Base-by-base conservation (phyloP, 2,797 vertebrate genomes). In the Basileuterus tristriatus region DNA sequence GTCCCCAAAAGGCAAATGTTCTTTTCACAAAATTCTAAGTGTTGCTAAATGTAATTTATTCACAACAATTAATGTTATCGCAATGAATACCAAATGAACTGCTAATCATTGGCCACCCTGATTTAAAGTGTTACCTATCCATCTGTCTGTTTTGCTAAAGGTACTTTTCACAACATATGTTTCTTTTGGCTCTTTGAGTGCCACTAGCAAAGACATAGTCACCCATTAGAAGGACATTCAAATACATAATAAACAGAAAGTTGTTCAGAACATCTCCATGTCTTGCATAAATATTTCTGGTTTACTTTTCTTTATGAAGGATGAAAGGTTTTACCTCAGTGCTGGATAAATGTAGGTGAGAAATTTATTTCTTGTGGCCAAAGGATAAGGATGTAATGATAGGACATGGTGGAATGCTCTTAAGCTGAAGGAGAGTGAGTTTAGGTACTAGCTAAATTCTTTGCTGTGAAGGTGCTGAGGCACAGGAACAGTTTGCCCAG, bases 131-230 rank as follows among this genome's bases (percentile, higher is more conserved):
- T 95, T 92, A 96, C 94, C 94, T 95, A 90, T 93, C 94, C 94
- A 96, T 95, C 92, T 95, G 94, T 95, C 81, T 96, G 88, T 95
- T 96, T 97, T 93, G 59, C 69, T 93, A 85, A 87, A 96, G 89
- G 85, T 96, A 90, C 46, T 85, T 95, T 90, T 94, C 74, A 90
- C 41, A 89, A n/a, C 89, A 90, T 95, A 93, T 95, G 90, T 86
- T 94, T 90, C 75, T 89, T 96, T 89, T 91, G 94, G 81, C 82
- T 94, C 75, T 91, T 89, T 69, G 36, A 89, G 23, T 63, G 63
- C 62, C 87, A 63, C 75, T 87, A 91, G 49, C 60, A 78, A 93
- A 87, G 64, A 53, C 56, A 4, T 16, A 95, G 56, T 71, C 68
- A 93, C 71, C 83, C 46, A 80, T 79, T 34, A 75, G 83, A 79